Evolutionary conservation across 2,888 invertebrate species (phyloP).

Genomic region (Melikaiella ostensackeni): DNA sequence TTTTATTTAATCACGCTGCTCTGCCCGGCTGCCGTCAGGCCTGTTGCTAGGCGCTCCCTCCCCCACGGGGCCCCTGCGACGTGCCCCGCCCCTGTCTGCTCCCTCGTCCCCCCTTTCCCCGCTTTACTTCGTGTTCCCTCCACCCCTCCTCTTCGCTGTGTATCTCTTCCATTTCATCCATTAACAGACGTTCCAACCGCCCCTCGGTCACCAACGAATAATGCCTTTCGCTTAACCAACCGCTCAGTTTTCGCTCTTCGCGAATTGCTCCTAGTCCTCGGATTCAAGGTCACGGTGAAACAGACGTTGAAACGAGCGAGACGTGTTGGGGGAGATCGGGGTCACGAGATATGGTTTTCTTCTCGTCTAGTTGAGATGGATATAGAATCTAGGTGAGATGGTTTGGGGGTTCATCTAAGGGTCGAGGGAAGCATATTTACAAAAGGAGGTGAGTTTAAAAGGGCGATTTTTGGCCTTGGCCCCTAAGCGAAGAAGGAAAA

Average conservation of each 20-base stretch:
- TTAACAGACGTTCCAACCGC: conserved; percentile 57
- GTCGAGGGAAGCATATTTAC: not conserved
- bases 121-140: conserved; percentile 50
- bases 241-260: conserved; percentile 37
- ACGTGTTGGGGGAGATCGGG: conserved; percentile 32
- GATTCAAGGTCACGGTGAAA: conserved; percentile 51
- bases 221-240: conserved; percentile 52
- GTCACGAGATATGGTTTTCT: conserved; percentile 21
- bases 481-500: too few relatives aligned
- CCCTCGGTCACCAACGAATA: conserved; percentile 55
- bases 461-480: not conserved
- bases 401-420: not conserved
- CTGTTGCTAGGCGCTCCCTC: conserved; percentile 76
- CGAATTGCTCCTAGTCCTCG: conserved; percentile 51
- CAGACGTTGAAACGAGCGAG: conserved; percentile 18
- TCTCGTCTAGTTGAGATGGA: not conserved
- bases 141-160: conserved; percentile 51
- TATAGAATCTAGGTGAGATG: not conserved
- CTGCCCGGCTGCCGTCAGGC: conserved; percentile 65
- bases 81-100: conserved; percentile 65
- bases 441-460: not conserved
- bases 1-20: conserved; percentile 75
- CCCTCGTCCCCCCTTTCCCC: conserved; percentile 49
- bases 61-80: conserved; percentile 51
- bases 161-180: conserved; percentile 55